phyloP scores from a whole-genome alignment of 2,113 vertebrate species.

The Grallaria varia region DNA sequence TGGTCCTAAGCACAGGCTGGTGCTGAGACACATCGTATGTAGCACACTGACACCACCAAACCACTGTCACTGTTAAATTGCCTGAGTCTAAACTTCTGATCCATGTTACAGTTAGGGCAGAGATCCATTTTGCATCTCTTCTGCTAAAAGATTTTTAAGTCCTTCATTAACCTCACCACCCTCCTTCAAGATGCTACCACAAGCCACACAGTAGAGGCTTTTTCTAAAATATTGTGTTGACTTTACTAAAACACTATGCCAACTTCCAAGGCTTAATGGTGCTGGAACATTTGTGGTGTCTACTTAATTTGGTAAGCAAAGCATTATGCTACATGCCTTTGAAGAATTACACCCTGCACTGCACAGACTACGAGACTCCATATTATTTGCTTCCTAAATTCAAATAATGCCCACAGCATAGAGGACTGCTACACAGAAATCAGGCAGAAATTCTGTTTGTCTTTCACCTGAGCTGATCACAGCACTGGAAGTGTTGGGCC shows the following conservation, averaged over 20 bases:
- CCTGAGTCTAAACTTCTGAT: neutral
- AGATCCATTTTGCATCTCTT: neutral
- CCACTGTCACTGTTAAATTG: neutral
- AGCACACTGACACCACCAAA: neutral
- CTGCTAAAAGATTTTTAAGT: neutral
- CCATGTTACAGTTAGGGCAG: neutral
- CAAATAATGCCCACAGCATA: neutral
- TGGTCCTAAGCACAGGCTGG: neutral
- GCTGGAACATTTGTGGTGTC: neutral
- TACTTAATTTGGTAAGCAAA: neutral
- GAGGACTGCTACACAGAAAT: neutral
- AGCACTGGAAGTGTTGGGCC: slow-evolving; percentile 37
- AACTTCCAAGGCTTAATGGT: neutral
- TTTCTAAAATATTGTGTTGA: neutral
- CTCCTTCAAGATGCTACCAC: neutral
- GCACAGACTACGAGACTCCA: neutral
- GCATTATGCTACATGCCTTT: neutral
- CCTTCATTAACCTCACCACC: neutral
- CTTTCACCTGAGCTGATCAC: slow-evolving; percentile 71
- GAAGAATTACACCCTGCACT: neutral
- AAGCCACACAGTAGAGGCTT: neutral
- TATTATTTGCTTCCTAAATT: neutral
- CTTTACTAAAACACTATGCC: neutral
- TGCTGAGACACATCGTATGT: neutral
- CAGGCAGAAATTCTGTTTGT: neutral